Evolutionary conservation across 2,797 vertebrate species (phyloP).

Genomic region (Scolopax rusticola): DNA sequence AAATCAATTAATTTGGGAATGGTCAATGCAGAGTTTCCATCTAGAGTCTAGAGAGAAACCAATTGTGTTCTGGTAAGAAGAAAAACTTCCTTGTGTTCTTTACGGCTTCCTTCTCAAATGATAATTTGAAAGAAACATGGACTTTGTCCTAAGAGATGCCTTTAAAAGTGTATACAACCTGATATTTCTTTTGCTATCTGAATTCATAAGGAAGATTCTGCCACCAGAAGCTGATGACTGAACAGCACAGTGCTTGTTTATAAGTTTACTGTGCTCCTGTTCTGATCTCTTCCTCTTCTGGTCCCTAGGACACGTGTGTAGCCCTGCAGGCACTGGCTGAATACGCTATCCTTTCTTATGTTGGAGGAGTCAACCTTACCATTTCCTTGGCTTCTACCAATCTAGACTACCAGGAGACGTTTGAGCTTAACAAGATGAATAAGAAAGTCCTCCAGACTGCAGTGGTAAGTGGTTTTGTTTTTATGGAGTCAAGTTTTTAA

Average conservation of each 20-base stretch:
- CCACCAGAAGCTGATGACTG: neutral
- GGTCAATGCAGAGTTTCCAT: neutral
- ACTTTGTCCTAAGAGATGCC: neutral
- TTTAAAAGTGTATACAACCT: neutral
- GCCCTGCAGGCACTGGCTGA: slow-evolving; percentile 94
- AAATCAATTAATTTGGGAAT: neutral
- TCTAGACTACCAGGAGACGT: slow-evolving; percentile 94
- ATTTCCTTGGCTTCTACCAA: slow-evolving; percentile 96
- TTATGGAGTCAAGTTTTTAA: neutral
- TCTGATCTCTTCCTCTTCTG: neutral
- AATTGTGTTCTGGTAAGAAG: neutral
- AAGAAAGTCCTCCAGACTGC: slow-evolving; percentile 93
- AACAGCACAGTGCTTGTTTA: neutral
- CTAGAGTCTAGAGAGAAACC: neutral
- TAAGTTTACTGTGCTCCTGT: neutral
- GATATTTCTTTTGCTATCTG: neutral
- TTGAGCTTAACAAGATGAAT: slow-evolving; percentile 90
- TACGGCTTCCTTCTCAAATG: neutral
- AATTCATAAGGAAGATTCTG: neutral
- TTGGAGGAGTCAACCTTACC: slow-evolving; percentile 92
- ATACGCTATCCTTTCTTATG: slow-evolving; percentile 92
- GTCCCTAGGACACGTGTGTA: slow-evolving; percentile 90
- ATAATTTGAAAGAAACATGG: neutral
- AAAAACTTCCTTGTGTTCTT: neutral
- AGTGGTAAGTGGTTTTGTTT: slow-evolving; percentile 77